Conservation (phyloP, 2,113 vertebrate species). For the Bolborhynchus lineola region DNA sequence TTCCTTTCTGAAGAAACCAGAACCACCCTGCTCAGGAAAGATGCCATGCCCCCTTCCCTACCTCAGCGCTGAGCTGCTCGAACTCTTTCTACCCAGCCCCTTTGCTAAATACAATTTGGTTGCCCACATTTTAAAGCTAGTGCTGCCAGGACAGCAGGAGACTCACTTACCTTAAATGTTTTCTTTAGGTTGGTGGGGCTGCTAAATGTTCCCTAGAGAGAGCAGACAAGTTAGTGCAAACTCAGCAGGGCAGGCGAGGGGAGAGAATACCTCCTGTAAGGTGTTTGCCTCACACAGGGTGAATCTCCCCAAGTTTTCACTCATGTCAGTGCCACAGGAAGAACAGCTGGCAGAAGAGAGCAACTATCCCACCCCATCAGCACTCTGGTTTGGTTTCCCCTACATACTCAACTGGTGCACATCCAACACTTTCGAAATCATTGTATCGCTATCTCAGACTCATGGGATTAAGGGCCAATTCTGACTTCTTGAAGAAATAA, state of each 20-base stretch:
- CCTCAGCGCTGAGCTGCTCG: not conserved
- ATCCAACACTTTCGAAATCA: not conserved
- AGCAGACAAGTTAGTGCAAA: not conserved
- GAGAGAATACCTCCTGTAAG: not conserved
- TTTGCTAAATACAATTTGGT: not conserved
- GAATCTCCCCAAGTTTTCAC: not conserved
- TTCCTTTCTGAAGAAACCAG: not conserved
- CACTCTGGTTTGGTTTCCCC: not conserved
- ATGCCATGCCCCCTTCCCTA: not conserved
- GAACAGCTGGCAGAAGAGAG: not conserved
- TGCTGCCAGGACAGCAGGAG: not conserved
- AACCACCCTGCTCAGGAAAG: not conserved
- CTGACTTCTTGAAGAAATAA: not conserved
- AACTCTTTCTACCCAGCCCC: not conserved
- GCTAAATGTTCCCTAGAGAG: conserved; percentile 87
- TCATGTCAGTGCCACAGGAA: not conserved
- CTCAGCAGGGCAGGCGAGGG: not conserved
- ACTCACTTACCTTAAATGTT: conserved; percentile 87
- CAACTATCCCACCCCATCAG: not conserved
- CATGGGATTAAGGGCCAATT: not conserved
- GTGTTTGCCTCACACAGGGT: not conserved
- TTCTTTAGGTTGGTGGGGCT: conserved; percentile 92
- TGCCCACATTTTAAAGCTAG: not conserved
- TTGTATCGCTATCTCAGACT: not conserved
- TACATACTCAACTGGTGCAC: not conserved